A percentile compares a stretch with the other conserved stretches of the same genome.
Conservation (phyloP, 2,113 vertebrate genomes). For the Thomomys bottae region DNA sequence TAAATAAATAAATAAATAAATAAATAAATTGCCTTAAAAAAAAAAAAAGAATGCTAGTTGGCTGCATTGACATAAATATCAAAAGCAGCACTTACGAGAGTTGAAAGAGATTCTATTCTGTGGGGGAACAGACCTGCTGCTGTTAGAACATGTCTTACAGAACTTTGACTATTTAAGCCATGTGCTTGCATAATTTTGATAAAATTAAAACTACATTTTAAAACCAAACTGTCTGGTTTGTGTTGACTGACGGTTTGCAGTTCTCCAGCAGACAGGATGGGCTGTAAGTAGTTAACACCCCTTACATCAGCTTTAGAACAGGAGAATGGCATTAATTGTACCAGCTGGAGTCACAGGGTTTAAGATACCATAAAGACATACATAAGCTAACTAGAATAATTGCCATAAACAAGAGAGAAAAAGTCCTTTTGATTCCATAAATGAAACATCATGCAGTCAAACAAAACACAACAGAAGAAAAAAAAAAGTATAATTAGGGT, state of each 20-base stretch:
- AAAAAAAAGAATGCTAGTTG: not conserved
- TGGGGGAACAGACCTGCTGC: not conserved
- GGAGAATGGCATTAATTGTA: slow-evolving; percentile 35
- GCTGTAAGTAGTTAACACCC: not conserved
- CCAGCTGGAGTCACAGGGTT: slow-evolving; percentile 27
- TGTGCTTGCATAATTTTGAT: not conserved
- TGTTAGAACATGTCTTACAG: not conserved
- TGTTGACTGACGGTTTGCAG: not conserved
- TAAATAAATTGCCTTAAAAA: too few species aligned
- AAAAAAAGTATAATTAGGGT: slow-evolving; percentile 45
- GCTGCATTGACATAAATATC: not conserved
- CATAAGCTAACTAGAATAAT: slow-evolving; percentile 38
- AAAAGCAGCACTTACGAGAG: not conserved
- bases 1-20: too few species aligned
- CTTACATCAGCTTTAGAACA: not conserved
- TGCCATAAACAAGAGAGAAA: slow-evolving; percentile 25
- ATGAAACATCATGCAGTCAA: slow-evolving; percentile 54
- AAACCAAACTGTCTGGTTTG: slow-evolving; percentile 2
- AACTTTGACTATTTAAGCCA: slow-evolving; percentile 29
- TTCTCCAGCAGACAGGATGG: not conserved
- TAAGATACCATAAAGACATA: slow-evolving; percentile 35
- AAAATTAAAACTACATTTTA: slow-evolving; percentile 40
- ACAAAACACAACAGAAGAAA: slow-evolving; percentile 3
- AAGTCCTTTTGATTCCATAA: slow-evolving; percentile 62
- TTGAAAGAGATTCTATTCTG: not conserved